Evolutionary conservation across 1,140 invertebrate species (phyloP).

Genomic region (Bradysia coprophila): DNA sequence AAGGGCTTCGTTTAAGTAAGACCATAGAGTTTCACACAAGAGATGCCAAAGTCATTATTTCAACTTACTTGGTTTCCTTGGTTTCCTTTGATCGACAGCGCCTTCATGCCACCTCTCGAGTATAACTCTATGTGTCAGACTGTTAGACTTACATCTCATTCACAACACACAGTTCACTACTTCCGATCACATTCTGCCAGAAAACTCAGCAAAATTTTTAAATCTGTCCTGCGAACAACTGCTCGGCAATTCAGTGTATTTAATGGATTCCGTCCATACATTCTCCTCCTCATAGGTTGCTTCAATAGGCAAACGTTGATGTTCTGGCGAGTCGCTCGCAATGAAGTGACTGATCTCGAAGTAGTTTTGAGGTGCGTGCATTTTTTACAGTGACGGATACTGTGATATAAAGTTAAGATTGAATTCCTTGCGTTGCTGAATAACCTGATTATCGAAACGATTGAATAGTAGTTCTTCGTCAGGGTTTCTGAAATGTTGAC

Average conservation of each 20-base stretch:
- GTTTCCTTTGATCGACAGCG: too few species aligned
- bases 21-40: too few species aligned
- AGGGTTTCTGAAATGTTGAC: slow-evolving; percentile 46
- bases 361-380: slow-evolving; percentile 49
- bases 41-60: too few species aligned
- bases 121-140: too few species aligned
- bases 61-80: too few species aligned
- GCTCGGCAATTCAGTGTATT: background rate
- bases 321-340: background rate
- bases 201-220: too few species aligned
- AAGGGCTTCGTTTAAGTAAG: too few species aligned
- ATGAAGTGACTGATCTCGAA: slow-evolving; percentile 30
- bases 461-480: slow-evolving; percentile 32
- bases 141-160: too few species aligned
- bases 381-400: slow-evolving; percentile 47
- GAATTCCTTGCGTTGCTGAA: slow-evolving; percentile 46
- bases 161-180: too few species aligned
- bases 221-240: background rate
- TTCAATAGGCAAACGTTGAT: background rate
- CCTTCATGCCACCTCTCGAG: too few species aligned
- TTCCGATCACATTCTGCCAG: too few species aligned
- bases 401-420: slow-evolving; percentile 50
- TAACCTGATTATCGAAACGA: slow-evolving; percentile 42
- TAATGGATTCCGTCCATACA: background rate
- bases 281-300: background rate